Evolutionary conservation across 2,797 vertebrate species (phyloP).

Genomic region (Rhinichthys osculus): DNA sequence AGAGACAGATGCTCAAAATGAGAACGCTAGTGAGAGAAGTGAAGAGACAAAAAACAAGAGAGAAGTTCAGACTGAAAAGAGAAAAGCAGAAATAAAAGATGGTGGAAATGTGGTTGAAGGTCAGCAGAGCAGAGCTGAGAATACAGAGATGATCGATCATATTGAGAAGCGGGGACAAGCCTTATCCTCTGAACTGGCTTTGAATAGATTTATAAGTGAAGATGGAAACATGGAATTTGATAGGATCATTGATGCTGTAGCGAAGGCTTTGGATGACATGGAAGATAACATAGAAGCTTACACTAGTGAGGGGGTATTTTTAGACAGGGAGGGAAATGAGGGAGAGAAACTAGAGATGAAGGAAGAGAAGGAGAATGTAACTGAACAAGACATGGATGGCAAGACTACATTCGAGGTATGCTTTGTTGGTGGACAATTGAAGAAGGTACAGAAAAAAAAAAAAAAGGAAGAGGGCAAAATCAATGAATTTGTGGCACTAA

Average conservation of each 20-base stretch:
- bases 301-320: background rate
- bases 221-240: constrained; percentile 34
- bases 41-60: constrained; percentile 16
- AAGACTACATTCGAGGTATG: background rate
- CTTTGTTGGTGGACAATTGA: background rate
- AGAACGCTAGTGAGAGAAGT: background rate
- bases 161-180: background rate
- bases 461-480: background rate
- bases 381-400: background rate
- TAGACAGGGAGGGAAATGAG: background rate
- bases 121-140: constrained; percentile 7
- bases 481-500: background rate
- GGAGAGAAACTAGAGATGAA: constrained; percentile 9
- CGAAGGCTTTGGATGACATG: constrained; percentile 38
- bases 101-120: background rate
- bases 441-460: background rate
- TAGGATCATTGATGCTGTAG: constrained; percentile 26
- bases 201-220: constrained; percentile 11
- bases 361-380: constrained; percentile 14
- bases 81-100: background rate
- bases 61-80: background rate
- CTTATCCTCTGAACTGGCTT: constrained; percentile 25
- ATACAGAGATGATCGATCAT: background rate
- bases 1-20: constrained; percentile 8
- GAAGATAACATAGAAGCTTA: constrained; percentile 41